Evolutionary conservation across 2,113 vertebrate genomes (phyloP).

Genomic region (Xiphophorus maculatus): DNA sequence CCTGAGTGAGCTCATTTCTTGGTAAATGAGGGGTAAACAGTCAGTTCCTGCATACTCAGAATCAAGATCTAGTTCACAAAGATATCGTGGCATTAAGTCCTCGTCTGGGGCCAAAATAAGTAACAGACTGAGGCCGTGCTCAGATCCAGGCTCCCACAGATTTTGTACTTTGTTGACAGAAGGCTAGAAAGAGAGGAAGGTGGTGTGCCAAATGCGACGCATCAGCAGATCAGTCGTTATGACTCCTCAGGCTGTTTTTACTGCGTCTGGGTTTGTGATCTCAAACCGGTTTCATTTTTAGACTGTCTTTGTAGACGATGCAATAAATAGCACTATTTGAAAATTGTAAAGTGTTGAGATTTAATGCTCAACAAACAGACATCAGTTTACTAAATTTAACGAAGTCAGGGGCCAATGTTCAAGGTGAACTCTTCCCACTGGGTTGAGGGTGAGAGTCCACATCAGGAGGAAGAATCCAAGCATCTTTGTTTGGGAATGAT

Average conservation of each 20-base stretch:
- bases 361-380: background rate
- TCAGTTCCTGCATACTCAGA: conserved; percentile 47
- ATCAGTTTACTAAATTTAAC: too few relatives aligned
- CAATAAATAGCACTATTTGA: background rate
- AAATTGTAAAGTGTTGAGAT: background rate
- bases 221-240: conserved; percentile 5
- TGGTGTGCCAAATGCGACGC: conserved; percentile 2
- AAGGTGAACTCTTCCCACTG: background rate
- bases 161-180: conserved; percentile 60
- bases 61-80: conserved; percentile 43
- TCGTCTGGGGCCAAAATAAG: conserved; percentile 53
- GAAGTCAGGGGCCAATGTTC: background rate
- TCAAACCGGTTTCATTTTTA: background rate
- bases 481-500: background rate
- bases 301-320: background rate
- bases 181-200: conserved; percentile 35
- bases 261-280: background rate
- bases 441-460: background rate
- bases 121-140: conserved; percentile 42
- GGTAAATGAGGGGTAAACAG: conserved; percentile 41
- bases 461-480: background rate
- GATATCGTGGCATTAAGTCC: conserved; percentile 37
- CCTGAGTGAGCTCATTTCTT: conserved; percentile 46
- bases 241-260: conserved; percentile 6
- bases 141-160: conserved; percentile 37